Percentiles rank a stretch among this genome's conserved stretches.
phyloP scores from a whole-genome alignment of 2,888 invertebrate species.

The Hirtodrosophila confusa region DNA sequence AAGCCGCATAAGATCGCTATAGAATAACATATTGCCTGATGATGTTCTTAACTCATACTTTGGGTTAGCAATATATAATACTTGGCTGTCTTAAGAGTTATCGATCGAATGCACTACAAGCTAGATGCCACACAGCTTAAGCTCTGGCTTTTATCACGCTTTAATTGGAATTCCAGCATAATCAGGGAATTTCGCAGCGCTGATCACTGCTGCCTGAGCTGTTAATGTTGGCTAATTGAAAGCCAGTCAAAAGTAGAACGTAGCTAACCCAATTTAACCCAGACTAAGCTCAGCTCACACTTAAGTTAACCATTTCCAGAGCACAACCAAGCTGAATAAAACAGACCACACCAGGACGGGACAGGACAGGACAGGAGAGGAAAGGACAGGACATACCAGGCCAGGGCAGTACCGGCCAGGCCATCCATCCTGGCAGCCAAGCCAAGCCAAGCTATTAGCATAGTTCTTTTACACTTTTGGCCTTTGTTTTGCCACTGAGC shows the following conservation, averaged over 20 bases:
- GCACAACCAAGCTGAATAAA: background rate
- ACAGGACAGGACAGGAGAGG: conserved; percentile 4
- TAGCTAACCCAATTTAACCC: conserved; percentile 3
- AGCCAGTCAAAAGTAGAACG: conserved; percentile 5
- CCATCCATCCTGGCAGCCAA: conserved; percentile 4
- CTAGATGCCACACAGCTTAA: no score
- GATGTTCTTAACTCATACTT: no score
- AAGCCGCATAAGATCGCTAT: no score
- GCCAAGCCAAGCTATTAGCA: conserved; percentile 64
- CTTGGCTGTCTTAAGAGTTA: no score
- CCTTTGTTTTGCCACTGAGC: conserved; percentile 57
- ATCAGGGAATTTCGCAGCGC: background rate
- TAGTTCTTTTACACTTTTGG: conserved; percentile 67
- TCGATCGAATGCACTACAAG: background rate
- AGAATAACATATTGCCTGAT: no score
- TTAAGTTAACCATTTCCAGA: conserved; percentile 20
- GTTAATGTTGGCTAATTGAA: conserved; percentile 23
- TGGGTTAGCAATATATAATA: no score
- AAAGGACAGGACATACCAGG: background rate
- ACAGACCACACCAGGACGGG: background rate
- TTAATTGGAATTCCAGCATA: no score
- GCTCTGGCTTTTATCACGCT: no score
- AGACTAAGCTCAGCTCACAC: conserved; percentile 14
- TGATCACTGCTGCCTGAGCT: conserved; percentile 1
- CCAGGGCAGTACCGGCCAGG: conserved; percentile 2